Base-by-base conservation (phyloP, 1,140 invertebrate species). In the Drosophila miranda region DNA sequence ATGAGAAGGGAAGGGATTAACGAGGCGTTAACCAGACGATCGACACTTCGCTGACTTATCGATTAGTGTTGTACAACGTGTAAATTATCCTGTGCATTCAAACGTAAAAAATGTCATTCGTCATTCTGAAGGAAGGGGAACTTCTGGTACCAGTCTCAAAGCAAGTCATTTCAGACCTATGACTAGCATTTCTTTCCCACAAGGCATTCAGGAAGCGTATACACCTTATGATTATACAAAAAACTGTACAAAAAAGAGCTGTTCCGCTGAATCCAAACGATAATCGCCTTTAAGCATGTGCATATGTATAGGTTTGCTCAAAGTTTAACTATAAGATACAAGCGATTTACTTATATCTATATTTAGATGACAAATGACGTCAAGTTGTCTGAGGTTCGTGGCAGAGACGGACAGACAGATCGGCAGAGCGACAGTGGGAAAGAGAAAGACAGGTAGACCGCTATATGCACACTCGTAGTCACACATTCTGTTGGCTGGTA, bases 291-390 rank as follows among this genome's bases (percentile, higher is more conserved):
- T 43, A 19, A 48, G 51, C 63, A 49, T 34, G 43, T 38, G 16
- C 50, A 46, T 2, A 56, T 58, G 51, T 59, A 59, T 16, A 8
- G 16, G 13, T 80, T 79, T 80, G 58, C 55, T 41, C 9, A 66
- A 23, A 26, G 48, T 41, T 60, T 67, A 55, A 28, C 14, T 34
- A 14, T 6, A 49, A 55, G 44, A 53, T 45, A 60, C 26, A 52
- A 45, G 23, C 53, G 23, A 58, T 61, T 50, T 82, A 38, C 16
- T 16, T 34, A 9, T 64, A 3, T 38, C 9, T 11, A 34, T 82
- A 71, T 78, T 78, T 82, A 56, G 59, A 74, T 55, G 52, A 44
- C 75, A 42, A 68, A 72, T 83, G 79, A 83, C 79, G 79, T 83
- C 79, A 83, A 75, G 61, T 54, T 44, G 50, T 74, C 57, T 13